Evolutionary conservation across 2,797 vertebrate species (phyloP), one percentile per base, ranked within the genome.

Genomic region (Paedocypris micromegethes): DNA sequence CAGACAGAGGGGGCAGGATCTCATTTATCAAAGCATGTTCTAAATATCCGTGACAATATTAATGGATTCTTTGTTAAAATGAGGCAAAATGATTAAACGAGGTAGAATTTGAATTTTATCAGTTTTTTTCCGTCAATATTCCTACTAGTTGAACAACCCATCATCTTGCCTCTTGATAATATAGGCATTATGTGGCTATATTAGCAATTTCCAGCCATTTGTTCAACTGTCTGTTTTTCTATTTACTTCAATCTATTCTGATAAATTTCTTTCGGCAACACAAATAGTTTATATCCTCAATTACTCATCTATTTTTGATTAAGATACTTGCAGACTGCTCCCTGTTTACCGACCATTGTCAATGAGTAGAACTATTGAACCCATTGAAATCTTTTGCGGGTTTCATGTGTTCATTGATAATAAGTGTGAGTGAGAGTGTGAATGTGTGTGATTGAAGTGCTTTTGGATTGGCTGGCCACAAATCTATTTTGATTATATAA

Each of bases 21-120:
- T 77, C 77, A 74, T 81, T 78, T 67, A 78, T 79, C 77, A 79
- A 69, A 68, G 81, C 66, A 39, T 55, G 74, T 48, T 58, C 68
- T 72, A 76, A 77, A 78, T 70, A 73, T 75, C 75, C 68, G 52
- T 75, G 66, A 75, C 59, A 76, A 78, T 76, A 74, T 72, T 77
- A 71, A 77, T 68, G 60, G 76, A 64, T 72, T 73, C 68, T 73
- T 78, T 54, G 55, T 60, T 69, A 77, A 77, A 73, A 73, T n/a
- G 40, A 64, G 55, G 38, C 40, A 3, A 64, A 66, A 78, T 74
- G 64, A 75, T 78, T 76, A 71, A 76, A 78, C 23, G 65, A 59
- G 57, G 66, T 66, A 56, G 69, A 68, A 64, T 47, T 70, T 56
- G 61, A 73, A 70, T 75, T 68, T 60, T 73, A 63, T 75, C 66